Percentiles rank a stretch among this genome's conserved stretches.
These are phyloP conservation scores for Hydriomena furcata DNA, from an alignment of 2,888 invertebrate species.

Conservation along the genomic window DNA sequence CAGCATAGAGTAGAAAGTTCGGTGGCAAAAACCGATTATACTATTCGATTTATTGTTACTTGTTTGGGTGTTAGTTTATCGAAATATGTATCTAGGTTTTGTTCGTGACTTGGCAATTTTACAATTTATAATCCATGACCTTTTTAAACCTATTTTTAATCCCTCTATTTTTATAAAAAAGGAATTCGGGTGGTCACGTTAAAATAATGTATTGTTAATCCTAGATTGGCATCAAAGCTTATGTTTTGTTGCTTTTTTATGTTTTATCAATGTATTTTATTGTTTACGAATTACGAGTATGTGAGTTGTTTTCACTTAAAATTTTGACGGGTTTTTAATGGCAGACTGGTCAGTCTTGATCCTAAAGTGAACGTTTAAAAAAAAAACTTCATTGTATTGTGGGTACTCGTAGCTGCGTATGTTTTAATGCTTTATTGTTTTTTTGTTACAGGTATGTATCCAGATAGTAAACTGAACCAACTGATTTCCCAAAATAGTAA, in stretches of 20 bases:
- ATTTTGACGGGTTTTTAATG: too few species aligned
- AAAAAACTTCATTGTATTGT: too few species aligned
- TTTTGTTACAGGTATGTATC: conserved; percentile 51
- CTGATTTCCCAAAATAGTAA: too few species aligned
- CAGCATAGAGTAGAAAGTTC: conserved; percentile 16
- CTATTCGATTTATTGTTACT: conserved; percentile 22
- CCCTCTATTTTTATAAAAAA: too few species aligned
- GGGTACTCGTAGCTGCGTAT: too few species aligned
- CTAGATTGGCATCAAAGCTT: not conserved
- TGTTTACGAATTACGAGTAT: too few species aligned
- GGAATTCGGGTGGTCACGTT: too few species aligned
- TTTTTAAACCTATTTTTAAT: too few species aligned
- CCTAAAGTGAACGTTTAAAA: too few species aligned
- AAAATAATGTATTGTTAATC: not conserved
- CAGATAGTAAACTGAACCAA: too few species aligned
- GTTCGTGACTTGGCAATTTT: conserved; percentile 46
- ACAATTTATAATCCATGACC: conserved; percentile 1
- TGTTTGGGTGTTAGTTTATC: conserved; percentile 37
- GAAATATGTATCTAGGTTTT: conserved; percentile 32
- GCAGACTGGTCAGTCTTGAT: too few species aligned
- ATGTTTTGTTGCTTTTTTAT: not conserved
- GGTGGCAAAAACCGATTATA: conserved; percentile 4
- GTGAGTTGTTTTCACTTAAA: too few species aligned
- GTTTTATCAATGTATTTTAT: not conserved
- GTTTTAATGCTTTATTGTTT: conserved; percentile 11